Evolutionary conservation across 2,113 vertebrate species (phyloP).

Genomic region (Gallinago jamesoni): DNA sequence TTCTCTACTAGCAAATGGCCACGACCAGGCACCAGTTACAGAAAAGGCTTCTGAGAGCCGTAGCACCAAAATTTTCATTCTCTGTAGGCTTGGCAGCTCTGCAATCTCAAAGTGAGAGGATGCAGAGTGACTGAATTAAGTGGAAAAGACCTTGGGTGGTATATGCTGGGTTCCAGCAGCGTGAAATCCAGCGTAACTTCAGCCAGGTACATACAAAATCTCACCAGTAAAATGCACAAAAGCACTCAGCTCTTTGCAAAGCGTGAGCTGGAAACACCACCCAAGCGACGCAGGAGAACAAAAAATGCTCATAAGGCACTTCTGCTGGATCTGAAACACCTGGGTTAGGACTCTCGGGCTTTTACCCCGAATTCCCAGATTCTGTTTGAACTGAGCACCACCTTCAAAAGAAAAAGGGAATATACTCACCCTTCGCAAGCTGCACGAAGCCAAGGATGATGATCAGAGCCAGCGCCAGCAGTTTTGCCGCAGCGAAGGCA

Average conservation of each 20-base stretch:
- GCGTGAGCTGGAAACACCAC: not conserved
- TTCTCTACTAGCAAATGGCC: not conserved
- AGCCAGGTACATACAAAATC: not conserved
- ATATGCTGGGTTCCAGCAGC: not conserved
- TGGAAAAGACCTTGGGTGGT: not conserved
- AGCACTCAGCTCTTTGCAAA: not conserved
- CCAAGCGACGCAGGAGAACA: not conserved
- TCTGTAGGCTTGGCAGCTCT: not conserved
- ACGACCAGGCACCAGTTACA: not conserved
- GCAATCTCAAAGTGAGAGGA: not conserved
- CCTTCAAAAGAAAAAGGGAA: not conserved
- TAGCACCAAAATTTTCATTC: not conserved
- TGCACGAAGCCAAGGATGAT: conserved; percentile 94
- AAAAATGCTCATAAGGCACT: not conserved
- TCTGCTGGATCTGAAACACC: not conserved
- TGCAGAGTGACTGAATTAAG: not conserved
- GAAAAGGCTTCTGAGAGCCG: not conserved
- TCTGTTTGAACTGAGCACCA: not conserved
- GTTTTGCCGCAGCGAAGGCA: conserved; percentile 91
- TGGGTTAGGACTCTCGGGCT: not conserved
- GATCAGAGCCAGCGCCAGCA: conserved; percentile 89
- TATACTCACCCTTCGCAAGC: conserved; percentile 85
- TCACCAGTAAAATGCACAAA: not conserved
- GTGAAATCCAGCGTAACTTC: not conserved
- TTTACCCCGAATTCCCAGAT: not conserved